phyloP scores from a whole-genome alignment of 2,888 invertebrate genomes.

The Xanthia togata region DNA sequence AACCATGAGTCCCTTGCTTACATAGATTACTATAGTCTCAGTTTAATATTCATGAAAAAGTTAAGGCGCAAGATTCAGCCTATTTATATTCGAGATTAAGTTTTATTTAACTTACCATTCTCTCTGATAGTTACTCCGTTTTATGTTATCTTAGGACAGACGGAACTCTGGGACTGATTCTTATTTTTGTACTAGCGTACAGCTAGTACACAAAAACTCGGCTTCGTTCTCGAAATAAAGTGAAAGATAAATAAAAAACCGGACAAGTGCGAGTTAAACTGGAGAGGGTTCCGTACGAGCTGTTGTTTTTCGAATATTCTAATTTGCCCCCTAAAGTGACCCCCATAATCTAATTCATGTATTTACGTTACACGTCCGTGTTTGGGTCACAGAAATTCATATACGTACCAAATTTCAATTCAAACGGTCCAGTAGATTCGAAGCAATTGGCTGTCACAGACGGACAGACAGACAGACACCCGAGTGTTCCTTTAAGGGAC shows the following conservation, averaged over 20 bases:
- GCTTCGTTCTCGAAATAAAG: not conserved
- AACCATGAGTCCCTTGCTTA: too few relatives aligned
- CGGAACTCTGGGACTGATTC: not conserved
- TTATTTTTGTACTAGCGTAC: not conserved
- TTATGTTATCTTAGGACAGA: conserved; percentile 24
- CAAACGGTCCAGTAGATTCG: too few relatives aligned
- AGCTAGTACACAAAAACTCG: fast-evolving
- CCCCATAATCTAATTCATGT: too few relatives aligned
- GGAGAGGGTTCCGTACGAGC: not conserved
- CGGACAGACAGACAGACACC: too few relatives aligned
- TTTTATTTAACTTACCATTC: conserved; percentile 24
- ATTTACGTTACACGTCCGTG: too few relatives aligned
- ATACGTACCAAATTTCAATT: too few relatives aligned
- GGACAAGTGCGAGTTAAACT: too few relatives aligned
- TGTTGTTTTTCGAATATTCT: not conserved
- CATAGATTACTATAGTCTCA: not conserved
- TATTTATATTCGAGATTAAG: conserved; percentile 18
- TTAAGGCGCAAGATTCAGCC: not conserved
- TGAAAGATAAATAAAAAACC: not conserved
- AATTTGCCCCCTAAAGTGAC: too few relatives aligned
- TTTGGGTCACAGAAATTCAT: too few relatives aligned
- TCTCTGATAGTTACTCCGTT: conserved; percentile 9
- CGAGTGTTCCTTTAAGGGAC: too few relatives aligned
- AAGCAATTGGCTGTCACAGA: too few relatives aligned
- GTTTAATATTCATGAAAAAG: conserved; percentile 17